Evolutionary conservation across 2,113 vertebrate species (phyloP), one percentile per base, ranked within the genome.

Genomic region (Synodontis membranacea): DNA sequence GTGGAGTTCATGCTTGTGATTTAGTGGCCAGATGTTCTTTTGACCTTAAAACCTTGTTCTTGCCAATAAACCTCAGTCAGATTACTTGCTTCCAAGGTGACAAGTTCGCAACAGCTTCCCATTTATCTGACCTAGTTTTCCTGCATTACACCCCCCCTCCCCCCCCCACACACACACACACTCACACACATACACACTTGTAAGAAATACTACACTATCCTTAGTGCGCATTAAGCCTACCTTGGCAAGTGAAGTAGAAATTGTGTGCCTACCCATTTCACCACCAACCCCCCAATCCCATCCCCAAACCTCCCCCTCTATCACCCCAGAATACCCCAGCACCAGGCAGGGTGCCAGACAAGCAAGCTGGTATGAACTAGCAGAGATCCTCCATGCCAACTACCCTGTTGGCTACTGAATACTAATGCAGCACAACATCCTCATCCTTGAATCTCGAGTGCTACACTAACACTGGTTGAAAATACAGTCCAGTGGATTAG

Each of bases 101-200:
- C 94, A 95, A 96, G 96, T 97, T 80, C 44, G 15, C n/a, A 79
- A 79, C 37, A 81, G 42, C 19, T 60, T 95, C 93, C 94, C 93
- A 93, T 91, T 95, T 95, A 94, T 88, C 88, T 97, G 96, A 97
- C 96, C 96, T 97, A 96, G 93, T 96, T 97, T 95, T 83, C 82
- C 91, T 88, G 68, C 76, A 74, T 19, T 62, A 89, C 84, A 68
- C 50, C 56, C 46, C 3, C 31, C 17, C 60, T 50, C 86, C 19
- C 44, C 70, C 62, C 76, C 72, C 82, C 37, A 60, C 75, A 60
- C 42, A 58, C 25, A 31, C 79, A 68, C 52, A 68, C 72, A 80
- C 80, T 83, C 48, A 58, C 79, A 74, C 48, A 74, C 25, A 52
- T 54, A 76, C 58, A 75, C 75, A 82, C 31, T 3, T 75, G 82